Evolutionary conservation across 30 jellyfish, hydroid and myxozoan genomes (phyloP), one percentile per base, ranked within the genome.

Genomic region (Aurelia sp.): DNA sequence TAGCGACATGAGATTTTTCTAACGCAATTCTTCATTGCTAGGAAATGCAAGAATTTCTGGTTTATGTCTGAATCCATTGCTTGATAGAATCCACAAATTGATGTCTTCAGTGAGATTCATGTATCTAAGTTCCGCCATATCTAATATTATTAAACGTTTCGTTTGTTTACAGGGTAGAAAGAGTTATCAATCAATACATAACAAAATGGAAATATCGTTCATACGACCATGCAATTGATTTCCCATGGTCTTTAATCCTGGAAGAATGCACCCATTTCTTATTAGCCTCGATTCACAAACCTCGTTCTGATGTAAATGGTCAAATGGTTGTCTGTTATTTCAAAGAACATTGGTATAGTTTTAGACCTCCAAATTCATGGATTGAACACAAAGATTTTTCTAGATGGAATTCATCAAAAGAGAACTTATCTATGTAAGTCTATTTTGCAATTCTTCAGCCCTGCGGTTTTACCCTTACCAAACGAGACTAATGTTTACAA

Each of bases 181-280:
- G 69, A n/a, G 67, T 81, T 16, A 24, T 81, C 44, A 81, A 52
- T 31, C 40, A 52, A 53, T 81, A 81, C 55, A 71, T 64, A 11
- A 53, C 57, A 2, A 81, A 81, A 33, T 81, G 91, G 91, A 81
- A 81, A 40, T 81, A 81, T 40, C 91, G 84, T 11, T 27, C 91
- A 22, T 9, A 1, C 35, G n/a, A 35, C n/a, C 20, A 82, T 9
- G 31, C 44, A 48, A 20, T 78, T 60, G 69, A 65, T 20, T 81
- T 81, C 57, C 91, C 91, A 72, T 81, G 91, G 91, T 41, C 69
- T 16, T 67, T 72, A 19, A 58, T 81, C 52, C 47, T 81, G 21
- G 91, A 81, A 67, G 91, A 81, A 67, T 81, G 91, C 76, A 62
- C 60, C 84, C 73, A 67, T 67, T 33, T 81, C 48, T 50, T 48